phyloP scores from a whole-genome alignment of 2,888 invertebrate species.

The Dichetophora obliterata region DNA sequence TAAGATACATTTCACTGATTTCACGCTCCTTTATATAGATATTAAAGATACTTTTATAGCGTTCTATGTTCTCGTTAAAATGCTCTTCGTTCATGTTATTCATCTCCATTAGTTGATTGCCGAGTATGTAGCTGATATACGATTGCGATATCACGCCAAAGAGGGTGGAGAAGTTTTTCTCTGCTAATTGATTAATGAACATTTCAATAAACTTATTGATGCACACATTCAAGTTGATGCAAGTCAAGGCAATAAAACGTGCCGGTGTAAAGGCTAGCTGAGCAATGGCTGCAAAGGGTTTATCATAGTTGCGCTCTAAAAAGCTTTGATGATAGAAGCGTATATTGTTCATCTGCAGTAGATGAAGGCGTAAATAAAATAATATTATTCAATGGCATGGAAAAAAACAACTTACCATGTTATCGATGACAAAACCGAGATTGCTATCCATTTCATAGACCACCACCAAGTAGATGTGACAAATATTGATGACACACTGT shows the following conservation, averaged over 20 bases:
- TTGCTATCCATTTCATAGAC: conserved; percentile 60
- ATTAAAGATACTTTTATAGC: conserved; percentile 59
- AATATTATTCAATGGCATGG: neutral
- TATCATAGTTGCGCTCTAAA: conserved; percentile 45
- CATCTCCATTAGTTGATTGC: conserved; percentile 60
- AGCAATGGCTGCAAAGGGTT: conserved; percentile 21
- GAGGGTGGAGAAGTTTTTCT: conserved; percentile 53
- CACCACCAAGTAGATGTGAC: conserved; percentile 60
- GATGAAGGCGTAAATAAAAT: neutral
- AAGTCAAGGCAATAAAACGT: conserved; percentile 60
- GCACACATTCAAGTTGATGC: conserved; percentile 55
- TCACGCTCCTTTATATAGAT: conserved; percentile 61
- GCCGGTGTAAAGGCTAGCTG: conserved; percentile 57
- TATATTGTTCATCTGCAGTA: conserved; percentile 60
- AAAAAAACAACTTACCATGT: conserved; percentile 56
- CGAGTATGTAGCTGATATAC: conserved; percentile 62
- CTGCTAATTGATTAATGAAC: conserved; percentile 57
- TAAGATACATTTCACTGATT: conserved; percentile 59
- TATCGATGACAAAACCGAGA: conserved; percentile 62
- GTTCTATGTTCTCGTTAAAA: conserved; percentile 53
- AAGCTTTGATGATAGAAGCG: conserved; percentile 61
- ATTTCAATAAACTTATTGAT: conserved; percentile 60
- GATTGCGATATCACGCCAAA: conserved; percentile 62
- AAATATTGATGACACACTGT: conserved; percentile 54
- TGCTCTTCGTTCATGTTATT: conserved; percentile 62